Evolutionary conservation across 2,113 vertebrate genomes (phyloP).

Genomic region (Pluvianellus socialis): DNA sequence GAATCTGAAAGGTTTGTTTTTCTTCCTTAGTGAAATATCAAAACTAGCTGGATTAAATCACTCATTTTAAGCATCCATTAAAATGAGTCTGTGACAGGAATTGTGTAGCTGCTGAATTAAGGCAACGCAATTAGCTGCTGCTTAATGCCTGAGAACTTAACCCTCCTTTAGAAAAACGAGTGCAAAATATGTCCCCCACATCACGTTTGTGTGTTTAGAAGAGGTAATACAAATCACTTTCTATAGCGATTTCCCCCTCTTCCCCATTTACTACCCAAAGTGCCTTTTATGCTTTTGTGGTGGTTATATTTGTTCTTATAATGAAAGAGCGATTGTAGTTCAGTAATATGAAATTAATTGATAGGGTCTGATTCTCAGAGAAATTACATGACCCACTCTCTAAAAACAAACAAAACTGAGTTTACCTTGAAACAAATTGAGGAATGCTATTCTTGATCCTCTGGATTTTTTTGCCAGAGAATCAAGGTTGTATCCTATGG

Average conservation of each 20-base stretch:
- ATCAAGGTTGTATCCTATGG: background rate
- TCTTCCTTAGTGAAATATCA: background rate
- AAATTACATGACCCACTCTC: background rate
- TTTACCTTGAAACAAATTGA: background rate
- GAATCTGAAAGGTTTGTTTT: background rate
- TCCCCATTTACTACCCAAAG: background rate
- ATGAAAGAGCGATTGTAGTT: background rate
- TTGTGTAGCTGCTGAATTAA: background rate
- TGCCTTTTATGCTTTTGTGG: background rate
- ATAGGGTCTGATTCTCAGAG: background rate
- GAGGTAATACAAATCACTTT: background rate
- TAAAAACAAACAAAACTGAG: background rate
- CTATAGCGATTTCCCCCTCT: fast-evolving
- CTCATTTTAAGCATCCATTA: background rate
- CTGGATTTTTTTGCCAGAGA: background rate
- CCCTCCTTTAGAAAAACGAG: background rate
- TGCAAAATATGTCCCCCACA: background rate
- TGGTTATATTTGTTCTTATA: background rate
- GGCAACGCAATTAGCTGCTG: background rate
- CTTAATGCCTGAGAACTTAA: background rate
- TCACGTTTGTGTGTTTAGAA: background rate
- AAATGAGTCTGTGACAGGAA: background rate
- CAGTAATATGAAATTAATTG: background rate
- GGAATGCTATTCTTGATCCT: background rate
- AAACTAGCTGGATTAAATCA: background rate